Base-by-base conservation (phyloP, 1,140 invertebrate genomes). In the Hermetia illucens region DNA sequence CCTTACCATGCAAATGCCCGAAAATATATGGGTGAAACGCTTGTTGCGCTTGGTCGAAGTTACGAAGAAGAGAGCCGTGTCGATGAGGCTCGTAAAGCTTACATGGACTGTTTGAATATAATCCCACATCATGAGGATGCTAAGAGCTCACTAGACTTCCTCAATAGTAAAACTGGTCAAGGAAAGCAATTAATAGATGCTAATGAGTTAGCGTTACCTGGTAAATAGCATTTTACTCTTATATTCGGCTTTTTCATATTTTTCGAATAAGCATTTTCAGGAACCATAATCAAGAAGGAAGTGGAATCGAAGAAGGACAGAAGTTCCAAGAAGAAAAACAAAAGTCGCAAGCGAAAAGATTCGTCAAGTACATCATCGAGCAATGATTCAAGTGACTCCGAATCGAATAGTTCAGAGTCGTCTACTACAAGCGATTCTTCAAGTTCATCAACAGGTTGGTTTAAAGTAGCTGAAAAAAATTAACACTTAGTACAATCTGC, bases 11-110 rank as follows among this genome's bases (percentile, higher is more conserved):
- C 75, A n/a, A 95, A 96, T 71, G 91, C 89, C 27, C 74, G 82
- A 36, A 93, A 93, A 62, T 96, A 95, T 64, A 77, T 93, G 69
- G 82, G 84, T 16, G 88, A 95, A 60, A 95, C 90, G 2, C 61
- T 94, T 10, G 78, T 93, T 2, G 90, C 88, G 1, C 63, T 80
- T 46, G 86, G 75, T 49, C 74, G 80, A 42, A 86, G 81, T 52
- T 84, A 81, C 52, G 82, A 86, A 54, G 82, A 86, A 47, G 80
- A 85, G 44, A 82, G 82, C 47, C 84, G 86, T 48, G 74, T 79
- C 30, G 75, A 84, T n/a, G 83, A 89, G 41, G 86, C 86, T 3
- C 68, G 82, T 16, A 83, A 83, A 43, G 77, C 79, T 1, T 91
- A 89, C 48, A 79, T 81, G 50, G 81, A 81, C 50, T 88, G 83